Percentiles rank a stretch among this genome's conserved stretches.
phyloP scores from a whole-genome alignment of 2,113 vertebrate species.

The Misgurnus anguillicaudatus region DNA sequence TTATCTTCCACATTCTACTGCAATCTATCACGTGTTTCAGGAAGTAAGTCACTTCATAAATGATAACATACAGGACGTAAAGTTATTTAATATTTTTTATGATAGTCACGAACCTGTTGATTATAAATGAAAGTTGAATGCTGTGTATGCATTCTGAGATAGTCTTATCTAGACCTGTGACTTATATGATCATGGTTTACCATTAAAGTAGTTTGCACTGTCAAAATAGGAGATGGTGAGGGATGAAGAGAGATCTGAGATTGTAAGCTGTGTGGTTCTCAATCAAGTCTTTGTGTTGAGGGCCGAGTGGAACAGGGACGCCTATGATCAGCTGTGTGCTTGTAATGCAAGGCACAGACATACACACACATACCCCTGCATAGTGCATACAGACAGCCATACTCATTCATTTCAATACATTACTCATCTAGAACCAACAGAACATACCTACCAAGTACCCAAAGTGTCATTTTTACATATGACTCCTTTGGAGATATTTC shows the following conservation, averaged over 20 bases:
- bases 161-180: not conserved
- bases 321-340: constrained; percentile 71
- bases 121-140: not conserved
- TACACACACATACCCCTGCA: constrained; percentile 51
- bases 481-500: not conserved
- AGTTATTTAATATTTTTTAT: not conserved
- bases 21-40: not conserved
- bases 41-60: not conserved
- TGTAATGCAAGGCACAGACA: constrained; percentile 69
- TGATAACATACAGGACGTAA: not conserved
- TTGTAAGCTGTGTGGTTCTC: constrained; percentile 50
- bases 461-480: not conserved
- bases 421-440: not conserved
- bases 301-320: constrained; percentile 69
- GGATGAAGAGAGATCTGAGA: constrained; percentile 40
- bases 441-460: not conserved
- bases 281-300: constrained; percentile 72
- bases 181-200: not conserved
- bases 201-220: not conserved
- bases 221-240: not conserved
- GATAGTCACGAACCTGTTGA: not conserved
- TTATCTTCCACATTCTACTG: not conserved
- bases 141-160: not conserved
- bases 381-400: not conserved
- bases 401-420: constrained; percentile 28